phyloP scores from a whole-genome alignment of 2,888 invertebrate species.

The Ephialtes manifestator region DNA sequence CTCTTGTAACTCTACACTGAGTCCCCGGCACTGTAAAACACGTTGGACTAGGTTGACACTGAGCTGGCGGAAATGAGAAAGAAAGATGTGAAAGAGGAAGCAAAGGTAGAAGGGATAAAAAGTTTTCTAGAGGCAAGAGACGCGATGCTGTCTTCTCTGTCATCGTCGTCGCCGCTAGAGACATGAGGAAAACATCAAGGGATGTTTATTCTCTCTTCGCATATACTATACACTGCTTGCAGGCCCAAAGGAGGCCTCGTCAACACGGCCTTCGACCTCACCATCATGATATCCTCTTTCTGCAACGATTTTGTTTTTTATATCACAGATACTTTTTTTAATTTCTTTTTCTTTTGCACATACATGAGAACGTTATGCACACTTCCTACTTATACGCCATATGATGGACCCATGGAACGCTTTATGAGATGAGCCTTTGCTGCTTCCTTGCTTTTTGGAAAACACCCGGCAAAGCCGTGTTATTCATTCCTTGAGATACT shows the following conservation, averaged over 20 bases:
- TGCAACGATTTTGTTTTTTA: constrained; percentile 23
- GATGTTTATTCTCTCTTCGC: constrained; percentile 66
- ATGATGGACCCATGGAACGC: constrained; percentile 6
- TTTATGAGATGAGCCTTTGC: constrained; percentile 35
- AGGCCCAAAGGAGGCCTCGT: constrained; percentile 44
- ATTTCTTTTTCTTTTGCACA: not conserved
- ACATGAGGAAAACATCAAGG: constrained; percentile 70
- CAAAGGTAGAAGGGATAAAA: constrained; percentile 17
- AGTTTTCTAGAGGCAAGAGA: constrained; percentile 51
- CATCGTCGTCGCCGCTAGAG: constrained; percentile 50
- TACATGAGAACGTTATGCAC: constrained; percentile 33
- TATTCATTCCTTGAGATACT: constrained; percentile 31
- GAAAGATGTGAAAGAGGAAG: constrained; percentile 45
- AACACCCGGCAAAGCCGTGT: constrained; percentile 4
- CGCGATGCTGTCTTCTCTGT: constrained; percentile 10
- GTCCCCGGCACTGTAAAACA: constrained; percentile 10
- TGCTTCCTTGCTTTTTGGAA: not conserved
- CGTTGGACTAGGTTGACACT: constrained; percentile 40
- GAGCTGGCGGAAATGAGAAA: constrained; percentile 34
- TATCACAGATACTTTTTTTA: constrained; percentile 34
- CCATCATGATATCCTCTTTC: constrained; percentile 35
- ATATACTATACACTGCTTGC: constrained; percentile 37
- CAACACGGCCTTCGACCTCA: constrained; percentile 41
- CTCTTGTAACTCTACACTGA: constrained; percentile 1
- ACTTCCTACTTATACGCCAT: constrained; percentile 27